Evolutionary conservation across 2,113 vertebrate species (phyloP).

Genomic region (Sturnus vulgaris): DNA sequence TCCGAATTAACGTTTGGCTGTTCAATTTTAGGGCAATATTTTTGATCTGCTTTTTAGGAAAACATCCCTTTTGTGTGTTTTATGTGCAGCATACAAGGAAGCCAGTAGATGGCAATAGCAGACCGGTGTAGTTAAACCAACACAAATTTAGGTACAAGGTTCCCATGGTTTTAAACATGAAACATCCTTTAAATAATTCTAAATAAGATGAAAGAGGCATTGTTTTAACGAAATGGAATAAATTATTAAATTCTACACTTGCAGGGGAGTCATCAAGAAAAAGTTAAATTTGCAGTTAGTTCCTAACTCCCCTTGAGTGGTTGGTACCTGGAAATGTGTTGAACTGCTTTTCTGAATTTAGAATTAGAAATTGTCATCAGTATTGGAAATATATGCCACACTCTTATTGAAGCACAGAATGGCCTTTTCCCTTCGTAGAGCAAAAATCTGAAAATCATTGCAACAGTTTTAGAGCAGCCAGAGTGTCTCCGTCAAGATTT

Average conservation of each 20-base stretch:
- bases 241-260: conserved; percentile 35
- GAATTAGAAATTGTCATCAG: conserved; percentile 39
- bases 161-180: conserved; percentile 33
- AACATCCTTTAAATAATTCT: conserved; percentile 24
- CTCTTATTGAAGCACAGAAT: conserved; percentile 29
- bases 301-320: not conserved
- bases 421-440: conserved; percentile 1
- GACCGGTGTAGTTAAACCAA: conserved; percentile 31
- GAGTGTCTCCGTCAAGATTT: not conserved
- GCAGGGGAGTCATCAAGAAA: not conserved
- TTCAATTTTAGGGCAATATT: not conserved
- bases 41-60: not conserved
- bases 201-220: conserved; percentile 26
- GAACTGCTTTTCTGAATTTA: conserved; percentile 54
- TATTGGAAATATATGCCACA: not conserved
- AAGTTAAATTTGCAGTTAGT: conserved; percentile 24
- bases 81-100: not conserved
- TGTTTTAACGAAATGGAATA: conserved; percentile 30
- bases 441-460: not conserved
- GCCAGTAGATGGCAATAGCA: conserved; percentile 77
- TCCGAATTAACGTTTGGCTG: not conserved
- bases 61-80: not conserved
- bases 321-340: not conserved
- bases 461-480: not conserved
- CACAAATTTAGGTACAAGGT: not conserved